Percentiles rank a stretch among this genome's conserved stretches.
These are phyloP conservation scores for Helicoverpa armigera DNA, from an alignment of 1,140 invertebrate genomes.

Conservation along the genomic window DNA sequence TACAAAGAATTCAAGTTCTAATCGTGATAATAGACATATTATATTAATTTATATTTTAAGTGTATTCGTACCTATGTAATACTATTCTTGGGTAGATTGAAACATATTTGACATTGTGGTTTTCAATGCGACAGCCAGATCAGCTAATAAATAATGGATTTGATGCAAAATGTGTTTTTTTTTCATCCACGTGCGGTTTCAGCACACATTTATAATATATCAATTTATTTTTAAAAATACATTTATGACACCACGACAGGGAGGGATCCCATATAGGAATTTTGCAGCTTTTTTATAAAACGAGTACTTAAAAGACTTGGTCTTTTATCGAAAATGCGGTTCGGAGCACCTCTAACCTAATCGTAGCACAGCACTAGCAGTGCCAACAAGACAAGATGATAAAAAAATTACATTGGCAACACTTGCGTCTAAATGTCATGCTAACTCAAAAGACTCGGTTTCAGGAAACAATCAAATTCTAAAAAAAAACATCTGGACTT, in stretches of 20 bases:
- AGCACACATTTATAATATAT: too few species aligned
- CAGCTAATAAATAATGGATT: conserved; percentile 2
- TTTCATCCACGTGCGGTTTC: background rate
- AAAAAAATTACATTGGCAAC: conserved; percentile 4
- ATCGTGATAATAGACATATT: conserved; percentile 61
- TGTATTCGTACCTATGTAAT: conserved; percentile 40
- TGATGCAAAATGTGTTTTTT: background rate
- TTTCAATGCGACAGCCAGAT: conserved; percentile 6
- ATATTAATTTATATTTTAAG: conserved; percentile 50
- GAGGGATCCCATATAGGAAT: too few species aligned
- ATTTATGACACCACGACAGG: too few species aligned
- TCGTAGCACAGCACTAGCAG: background rate
- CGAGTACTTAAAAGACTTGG: background rate
- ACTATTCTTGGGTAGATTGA: conserved; percentile 16
- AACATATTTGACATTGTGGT: conserved; percentile 17
- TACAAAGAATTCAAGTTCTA: conserved; percentile 99
- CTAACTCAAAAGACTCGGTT: background rate
- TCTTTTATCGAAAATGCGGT: too few species aligned
- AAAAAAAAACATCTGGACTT: conserved; percentile 64
- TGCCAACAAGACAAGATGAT: background rate
- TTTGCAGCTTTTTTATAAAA: background rate
- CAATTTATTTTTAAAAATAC: too few species aligned
- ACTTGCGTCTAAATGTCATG: background rate
- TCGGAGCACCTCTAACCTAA: too few species aligned
- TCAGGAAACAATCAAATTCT: background rate